Percentiles rank a stretch among this genome's conserved stretches.
These are phyloP conservation scores for Campylomormyrus numenius DNA, from an alignment of 2,113 vertebrate genomes.

Conservation along the genomic window DNA sequence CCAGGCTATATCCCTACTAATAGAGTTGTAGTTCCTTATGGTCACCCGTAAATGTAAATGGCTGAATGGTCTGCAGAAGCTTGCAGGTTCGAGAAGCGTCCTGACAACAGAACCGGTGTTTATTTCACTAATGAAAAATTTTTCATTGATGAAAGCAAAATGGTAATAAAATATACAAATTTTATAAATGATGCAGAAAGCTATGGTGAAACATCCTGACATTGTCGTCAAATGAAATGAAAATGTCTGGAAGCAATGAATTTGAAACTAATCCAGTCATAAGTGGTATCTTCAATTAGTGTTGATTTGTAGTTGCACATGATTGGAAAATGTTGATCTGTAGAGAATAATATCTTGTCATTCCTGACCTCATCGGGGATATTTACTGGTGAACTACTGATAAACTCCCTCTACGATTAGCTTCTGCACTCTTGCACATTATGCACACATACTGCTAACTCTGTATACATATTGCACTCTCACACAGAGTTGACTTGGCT, in stretches of 20 bases:
- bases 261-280: neutral
- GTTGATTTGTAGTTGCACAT: neutral
- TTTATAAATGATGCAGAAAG: neutral
- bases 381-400: too few species aligned
- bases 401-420: too few species aligned
- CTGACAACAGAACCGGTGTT: neutral
- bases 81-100: neutral
- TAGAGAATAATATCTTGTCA: neutral
- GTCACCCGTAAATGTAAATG: neutral
- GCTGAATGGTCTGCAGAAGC: neutral
- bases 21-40: neutral
- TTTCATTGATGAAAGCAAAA: too few species aligned
- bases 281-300: neutral
- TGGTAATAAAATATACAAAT: neutral
- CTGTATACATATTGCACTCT: too few species aligned
- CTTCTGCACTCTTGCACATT: too few species aligned
- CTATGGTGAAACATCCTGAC: neutral
- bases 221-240: neutral
- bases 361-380: neutral
- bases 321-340: neutral
- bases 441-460: too few species aligned
- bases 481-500: too few species aligned
- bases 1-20: neutral
- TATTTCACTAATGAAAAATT: too few species aligned
- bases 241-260: neutral